phyloP scores from a whole-genome alignment of 1,140 invertebrate species.

The Drosophila tristis region DNA sequence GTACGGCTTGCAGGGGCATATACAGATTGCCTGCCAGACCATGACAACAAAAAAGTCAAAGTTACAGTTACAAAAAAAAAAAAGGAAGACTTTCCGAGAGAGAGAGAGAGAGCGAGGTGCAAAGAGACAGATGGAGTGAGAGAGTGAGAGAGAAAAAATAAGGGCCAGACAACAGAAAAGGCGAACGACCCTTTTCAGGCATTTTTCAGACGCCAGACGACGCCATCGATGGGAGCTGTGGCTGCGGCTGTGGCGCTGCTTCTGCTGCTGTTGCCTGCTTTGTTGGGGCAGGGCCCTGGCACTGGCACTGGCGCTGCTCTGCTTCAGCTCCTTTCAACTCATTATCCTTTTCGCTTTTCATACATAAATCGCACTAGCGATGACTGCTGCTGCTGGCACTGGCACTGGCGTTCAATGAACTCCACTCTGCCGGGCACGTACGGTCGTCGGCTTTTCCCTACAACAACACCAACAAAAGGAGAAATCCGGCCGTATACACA shows the following conservation, averaged over 20 bases:
- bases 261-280: constrained; percentile 42
- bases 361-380: constrained; percentile 74
- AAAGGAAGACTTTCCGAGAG: constrained; percentile 13
- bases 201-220: constrained; percentile 70
- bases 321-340: constrained; percentile 55
- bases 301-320: constrained; percentile 19
- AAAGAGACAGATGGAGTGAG: constrained; percentile 5
- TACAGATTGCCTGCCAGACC: constrained; percentile 47
- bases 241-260: constrained; percentile 17
- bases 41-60: constrained; percentile 54
- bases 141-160: constrained; percentile 62
- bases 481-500: constrained; percentile 75
- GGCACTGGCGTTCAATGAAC: constrained; percentile 75
- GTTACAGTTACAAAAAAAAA: constrained; percentile 7
- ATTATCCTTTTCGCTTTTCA: constrained; percentile 84
- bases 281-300: constrained; percentile 72
- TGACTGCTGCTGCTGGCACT: constrained; percentile 28
- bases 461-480: too few species aligned
- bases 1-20: constrained; percentile 9
- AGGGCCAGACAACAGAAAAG: constrained; percentile 81
- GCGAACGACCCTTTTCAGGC: constrained; percentile 82
- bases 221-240: constrained; percentile 45
- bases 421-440: constrained; percentile 77
- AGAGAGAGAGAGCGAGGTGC: not conserved
- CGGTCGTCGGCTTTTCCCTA: constrained; percentile 56